Percentiles rank a stretch among this genome's conserved stretches.
phyloP scores from a whole-genome alignment of 1,140 invertebrate species.

The Diabrotica undecimpunctata region DNA sequence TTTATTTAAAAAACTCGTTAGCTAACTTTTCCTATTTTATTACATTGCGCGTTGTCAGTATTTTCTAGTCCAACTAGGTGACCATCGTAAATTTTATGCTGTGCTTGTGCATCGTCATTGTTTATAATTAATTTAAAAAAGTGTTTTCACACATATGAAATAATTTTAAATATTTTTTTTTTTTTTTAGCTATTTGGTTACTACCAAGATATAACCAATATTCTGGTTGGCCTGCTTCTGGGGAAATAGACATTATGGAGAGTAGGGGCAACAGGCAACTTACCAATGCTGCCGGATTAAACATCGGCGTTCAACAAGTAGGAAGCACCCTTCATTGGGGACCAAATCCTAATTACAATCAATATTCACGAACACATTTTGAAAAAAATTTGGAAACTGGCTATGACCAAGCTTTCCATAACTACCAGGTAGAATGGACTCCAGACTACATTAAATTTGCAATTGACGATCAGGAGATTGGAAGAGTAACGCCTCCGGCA shows the following conservation, averaged over 20 bases:
- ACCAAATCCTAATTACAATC: slow-evolving; percentile 55
- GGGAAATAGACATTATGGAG: slow-evolving; percentile 57
- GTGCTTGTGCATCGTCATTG: no score
- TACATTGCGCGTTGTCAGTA: no score
- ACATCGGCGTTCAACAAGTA: slow-evolving; percentile 57
- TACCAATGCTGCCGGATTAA: slow-evolving; percentile 46
- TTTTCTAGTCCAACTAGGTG: no score
- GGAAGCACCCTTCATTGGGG: slow-evolving; percentile 63
- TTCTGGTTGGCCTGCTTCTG: slow-evolving; percentile 55
- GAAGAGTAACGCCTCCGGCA: slow-evolving; percentile 24
- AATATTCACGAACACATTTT: slow-evolving; percentile 52
- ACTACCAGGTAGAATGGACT: slow-evolving; percentile 53
- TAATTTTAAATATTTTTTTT: no score
- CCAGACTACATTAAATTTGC: slow-evolving; percentile 33
- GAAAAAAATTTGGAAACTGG: slow-evolving; percentile 47
- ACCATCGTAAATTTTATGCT: no score
- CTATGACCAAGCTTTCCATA: slow-evolving; percentile 50
- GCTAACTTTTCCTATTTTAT: no score
- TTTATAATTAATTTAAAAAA: no score
- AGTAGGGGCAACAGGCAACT: slow-evolving; percentile 57
- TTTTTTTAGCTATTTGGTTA: slow-evolving; percentile 55
- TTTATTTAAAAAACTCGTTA: no score
- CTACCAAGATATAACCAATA: slow-evolving; percentile 56
- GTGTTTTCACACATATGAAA: neutral
- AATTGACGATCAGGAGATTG: slow-evolving; percentile 31